A percentile compares a stretch with the other conserved stretches of the same genome.
Evolutionary conservation across 2,797 vertebrate species (phyloP).

Genomic region (Prionace glauca): DNA sequence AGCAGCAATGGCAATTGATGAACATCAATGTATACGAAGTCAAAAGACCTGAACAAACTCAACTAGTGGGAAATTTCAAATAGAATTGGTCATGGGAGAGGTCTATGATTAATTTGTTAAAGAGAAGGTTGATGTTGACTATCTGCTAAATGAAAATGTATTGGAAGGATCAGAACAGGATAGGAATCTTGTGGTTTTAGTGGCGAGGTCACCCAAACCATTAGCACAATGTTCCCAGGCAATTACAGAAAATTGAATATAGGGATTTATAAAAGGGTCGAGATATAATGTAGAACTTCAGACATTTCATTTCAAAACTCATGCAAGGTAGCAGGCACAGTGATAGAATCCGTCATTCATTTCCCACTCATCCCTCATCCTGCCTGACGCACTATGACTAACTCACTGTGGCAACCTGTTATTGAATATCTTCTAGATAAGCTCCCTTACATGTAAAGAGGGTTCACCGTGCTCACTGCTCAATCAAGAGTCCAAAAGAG

Average conservation of each 20-base stretch:
- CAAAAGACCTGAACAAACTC: background rate
- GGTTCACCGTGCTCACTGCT: background rate
- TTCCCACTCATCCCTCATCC: background rate
- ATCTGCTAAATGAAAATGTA: background rate
- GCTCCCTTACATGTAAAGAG: background rate
- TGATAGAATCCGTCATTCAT: background rate
- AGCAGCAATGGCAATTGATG: background rate
- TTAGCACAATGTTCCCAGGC: background rate
- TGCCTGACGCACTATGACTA: background rate
- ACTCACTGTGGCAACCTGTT: background rate
- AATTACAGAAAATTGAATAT: background rate
- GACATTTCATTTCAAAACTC: background rate
- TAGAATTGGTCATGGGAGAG: background rate
- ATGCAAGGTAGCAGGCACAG: background rate
- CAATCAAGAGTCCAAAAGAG: background rate
- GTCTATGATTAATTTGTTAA: background rate
- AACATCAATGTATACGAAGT: background rate
- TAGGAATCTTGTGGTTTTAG: background rate
- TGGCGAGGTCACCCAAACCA: background rate
- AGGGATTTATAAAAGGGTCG: background rate
- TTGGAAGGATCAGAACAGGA: background rate
- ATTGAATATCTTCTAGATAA: background rate
- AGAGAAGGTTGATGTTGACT: background rate
- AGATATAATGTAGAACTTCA: background rate
- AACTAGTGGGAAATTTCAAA: background rate